phyloP scores from a whole-genome alignment of 2,888 invertebrate species.

The Drosophila paramelanica region DNA sequence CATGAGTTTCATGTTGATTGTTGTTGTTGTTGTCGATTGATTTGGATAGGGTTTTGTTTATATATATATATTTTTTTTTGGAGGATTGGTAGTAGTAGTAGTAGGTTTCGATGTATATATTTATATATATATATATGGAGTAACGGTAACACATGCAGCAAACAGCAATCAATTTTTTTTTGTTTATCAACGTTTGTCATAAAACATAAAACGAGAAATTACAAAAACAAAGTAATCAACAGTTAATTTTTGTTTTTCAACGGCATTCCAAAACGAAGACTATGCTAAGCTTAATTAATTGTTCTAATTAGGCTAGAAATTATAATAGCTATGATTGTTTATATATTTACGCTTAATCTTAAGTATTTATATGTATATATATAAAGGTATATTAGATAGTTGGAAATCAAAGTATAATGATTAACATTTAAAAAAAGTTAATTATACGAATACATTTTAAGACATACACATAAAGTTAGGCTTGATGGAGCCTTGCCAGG shows the following conservation, averaged over 20 bases:
- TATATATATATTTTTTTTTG: constrained; percentile 16
- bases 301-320: constrained; percentile 28
- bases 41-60: constrained; percentile 42
- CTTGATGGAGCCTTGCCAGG: too few species aligned
- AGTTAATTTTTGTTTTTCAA: constrained; percentile 18
- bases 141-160: constrained; percentile 60
- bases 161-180: constrained; percentile 61
- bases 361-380: not conserved
- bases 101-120: constrained; percentile 38
- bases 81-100: constrained; percentile 42
- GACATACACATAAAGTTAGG: not conserved
- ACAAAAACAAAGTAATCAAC: constrained; percentile 59
- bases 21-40: constrained; percentile 55
- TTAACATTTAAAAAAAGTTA: not conserved
- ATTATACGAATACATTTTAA: not conserved
- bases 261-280: constrained; percentile 57
- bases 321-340: constrained; percentile 11
- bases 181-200: constrained; percentile 47
- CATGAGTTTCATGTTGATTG: constrained; percentile 70
- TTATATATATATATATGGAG: constrained; percentile 27
- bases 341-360: too few species aligned
- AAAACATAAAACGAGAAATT: constrained; percentile 65
- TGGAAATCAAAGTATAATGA: not conserved
- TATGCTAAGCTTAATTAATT: constrained; percentile 47
- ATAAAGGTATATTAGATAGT: not conserved